Evolutionary conservation across 2,113 vertebrate genomes (phyloP).

Genomic region (Helogale parvula): DNA sequence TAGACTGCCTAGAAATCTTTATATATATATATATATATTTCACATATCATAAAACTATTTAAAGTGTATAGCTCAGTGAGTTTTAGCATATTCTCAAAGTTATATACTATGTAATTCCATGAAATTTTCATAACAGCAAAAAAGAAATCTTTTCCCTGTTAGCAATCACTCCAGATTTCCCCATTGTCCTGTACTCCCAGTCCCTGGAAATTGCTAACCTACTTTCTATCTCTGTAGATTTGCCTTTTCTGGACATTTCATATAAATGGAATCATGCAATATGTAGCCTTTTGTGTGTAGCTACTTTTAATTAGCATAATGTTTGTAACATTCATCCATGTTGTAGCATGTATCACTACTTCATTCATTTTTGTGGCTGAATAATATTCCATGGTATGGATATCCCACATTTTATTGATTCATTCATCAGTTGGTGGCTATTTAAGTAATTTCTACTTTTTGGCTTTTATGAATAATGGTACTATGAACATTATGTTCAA

Average conservation of each 20-base stretch:
- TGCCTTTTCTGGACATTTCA: background rate
- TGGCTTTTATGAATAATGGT: background rate
- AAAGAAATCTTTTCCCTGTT: background rate
- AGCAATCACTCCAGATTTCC: background rate
- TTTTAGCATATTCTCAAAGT: slow-evolving; percentile 13
- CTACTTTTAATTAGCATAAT: background rate
- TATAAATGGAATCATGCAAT: background rate
- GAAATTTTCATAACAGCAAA: slow-evolving; percentile 1
- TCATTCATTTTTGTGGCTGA: slow-evolving; percentile 34
- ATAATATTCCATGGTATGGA: background rate
- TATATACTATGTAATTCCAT: background rate
- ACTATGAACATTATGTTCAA: background rate
- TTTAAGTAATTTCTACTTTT: slow-evolving; percentile 12
- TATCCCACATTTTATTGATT: background rate
- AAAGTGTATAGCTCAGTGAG: background rate
- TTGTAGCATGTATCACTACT: background rate
- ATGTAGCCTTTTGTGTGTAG: background rate
- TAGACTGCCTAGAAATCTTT: background rate
- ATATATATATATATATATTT: background rate
- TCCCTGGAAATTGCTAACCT: background rate
- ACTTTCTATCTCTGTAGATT: background rate
- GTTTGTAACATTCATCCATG: background rate
- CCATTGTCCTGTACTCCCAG: background rate
- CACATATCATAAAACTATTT: background rate
- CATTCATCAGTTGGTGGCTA: background rate